Evolutionary conservation across 2,888 invertebrate genomes (phyloP), one percentile per base, ranked within the genome.

Genomic region (Drosophila kambysellisi): DNA sequence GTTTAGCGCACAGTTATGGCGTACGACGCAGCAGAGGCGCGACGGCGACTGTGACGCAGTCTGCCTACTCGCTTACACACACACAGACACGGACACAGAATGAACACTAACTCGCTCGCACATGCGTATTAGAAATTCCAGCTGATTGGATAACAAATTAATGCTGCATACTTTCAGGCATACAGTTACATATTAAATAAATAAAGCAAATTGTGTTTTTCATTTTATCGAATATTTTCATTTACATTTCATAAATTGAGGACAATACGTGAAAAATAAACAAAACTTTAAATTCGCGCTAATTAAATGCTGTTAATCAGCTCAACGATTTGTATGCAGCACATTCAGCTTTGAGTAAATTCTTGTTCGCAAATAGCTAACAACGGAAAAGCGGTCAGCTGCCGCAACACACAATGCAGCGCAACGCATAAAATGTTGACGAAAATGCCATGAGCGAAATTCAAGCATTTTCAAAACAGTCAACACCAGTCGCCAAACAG

Each of bases 101-200:
- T 46, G 20, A 57, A 29, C 30, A 20, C 59, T 59, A 66, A 62
- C 35, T 43, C 65, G 43, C 82, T 69, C 60, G 77, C 77, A 79
- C 70, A 70, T 79, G 80, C 75, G 70, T 79, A 54, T 61, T 33
- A 59, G 46, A n/a, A 11, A 20, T 32, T 51, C 15, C 75, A 70
- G 66, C 52, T 75, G 56, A 17, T 56, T 29, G 52, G 4, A 43
- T 32, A 9, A 32, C 7, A 25, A 25, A 37, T 29, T 41, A 32
- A 25, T n/a, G 51, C 52, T 58, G 87, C 84, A 81, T 87, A 83
- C 82, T 78, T 79, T 83, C 61, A 30, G 83, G 83, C 72, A 12
- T 41, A 8, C 41, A 2, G 15, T 17, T 17, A 12, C 20, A 46
- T n/a, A 9, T 46, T 15, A 25, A 25, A 20, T 11, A 15, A 25